These are phyloP conservation scores for Papilio gigon DNA, from an alignment of 2,888 invertebrate species.

Conservation along the genomic window DNA sequence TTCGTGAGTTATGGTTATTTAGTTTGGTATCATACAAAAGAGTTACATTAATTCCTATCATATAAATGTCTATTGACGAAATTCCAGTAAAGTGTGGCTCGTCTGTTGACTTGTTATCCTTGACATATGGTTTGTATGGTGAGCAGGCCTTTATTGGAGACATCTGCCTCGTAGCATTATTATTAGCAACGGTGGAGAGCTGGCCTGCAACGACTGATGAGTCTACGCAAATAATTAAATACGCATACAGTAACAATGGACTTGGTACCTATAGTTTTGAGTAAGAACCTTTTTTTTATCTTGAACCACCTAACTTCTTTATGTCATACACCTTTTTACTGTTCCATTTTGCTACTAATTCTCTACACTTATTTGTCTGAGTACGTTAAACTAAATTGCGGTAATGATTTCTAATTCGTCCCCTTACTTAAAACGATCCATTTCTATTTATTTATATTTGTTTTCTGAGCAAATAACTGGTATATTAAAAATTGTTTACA, in stretches of 20 bases:
- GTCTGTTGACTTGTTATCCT: slow-evolving; percentile 55
- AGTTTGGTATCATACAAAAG: not conserved
- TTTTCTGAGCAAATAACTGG: not conserved
- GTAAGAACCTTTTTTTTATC: slow-evolving; percentile 71
- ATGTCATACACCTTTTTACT: too few relatives aligned
- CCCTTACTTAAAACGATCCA: too few relatives aligned
- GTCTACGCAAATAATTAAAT: slow-evolving; percentile 62
- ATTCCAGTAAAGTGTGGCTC: slow-evolving; percentile 45
- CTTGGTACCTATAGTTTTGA: slow-evolving; percentile 74
- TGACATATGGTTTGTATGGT: slow-evolving; percentile 64
- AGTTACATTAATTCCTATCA: slow-evolving; percentile 16
- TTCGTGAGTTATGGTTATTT: slow-evolving; percentile 18
- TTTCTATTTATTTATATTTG: not conserved
- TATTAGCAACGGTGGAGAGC: slow-evolving; percentile 52
- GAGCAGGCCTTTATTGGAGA: slow-evolving; percentile 62
- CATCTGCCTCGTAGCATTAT: slow-evolving; percentile 50
- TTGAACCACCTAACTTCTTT: too few relatives aligned
- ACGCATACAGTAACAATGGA: slow-evolving; percentile 70
- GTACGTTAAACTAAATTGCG: too few relatives aligned
- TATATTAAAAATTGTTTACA: slow-evolving; percentile 23
- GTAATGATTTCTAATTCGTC: too few relatives aligned
- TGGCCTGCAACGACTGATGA: slow-evolving; percentile 52
- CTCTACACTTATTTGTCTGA: too few relatives aligned
- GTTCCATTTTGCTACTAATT: too few relatives aligned
- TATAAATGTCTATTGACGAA: slow-evolving; percentile 41